Evolutionary conservation across 2,888 invertebrate species (phyloP), one percentile per base, ranked within the genome.

Genomic region (Abrostola tripartita): DNA sequence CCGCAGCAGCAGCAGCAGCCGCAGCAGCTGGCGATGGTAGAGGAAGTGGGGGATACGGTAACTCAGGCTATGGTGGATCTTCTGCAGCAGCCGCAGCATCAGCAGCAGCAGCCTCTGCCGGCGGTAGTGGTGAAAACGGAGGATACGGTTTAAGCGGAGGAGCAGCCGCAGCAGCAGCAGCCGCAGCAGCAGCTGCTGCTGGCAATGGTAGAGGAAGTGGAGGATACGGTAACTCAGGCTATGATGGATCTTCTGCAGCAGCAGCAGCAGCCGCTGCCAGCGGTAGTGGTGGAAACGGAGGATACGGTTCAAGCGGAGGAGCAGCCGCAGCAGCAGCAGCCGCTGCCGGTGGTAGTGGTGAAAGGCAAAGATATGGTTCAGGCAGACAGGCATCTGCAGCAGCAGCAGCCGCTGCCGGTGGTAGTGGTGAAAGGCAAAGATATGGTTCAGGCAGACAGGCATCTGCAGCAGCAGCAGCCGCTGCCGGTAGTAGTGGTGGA

Each of bases 121-220:
- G 38, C 5, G n/a, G 37, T 7, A 24, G 49, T 9, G 9, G 24
- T 6, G 12, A 52, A 40, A 12, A 6, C 6, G 11, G 36, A 4
- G 61, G 50, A 47, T 11, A 36, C 14, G 65, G 63, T 40, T 51
- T 36, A 55, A 35, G 55, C 11, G 55, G 49, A 41, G 62, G 50
- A 10, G 12, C 64, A 42, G 53, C 52, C 10, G 61, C 70, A 35
- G 68, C 52, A 47, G 47, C 68, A 36, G 62, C 49, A 37, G 59
- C 59, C 52, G n/a, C n/a, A n/a, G n/a, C n/a, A n/a, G n/a, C n/a
- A n/a, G n/a, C n/a, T n/a, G 56, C 44, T 35, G 52, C 68, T 36
- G n/a, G n/a, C n/a, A n/a, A n/a, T n/a, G n/a, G n/a, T n/a, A n/a
- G n/a, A n/a, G n/a, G n/a, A n/a, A n/a, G n/a, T n/a, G n/a, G n/a